Conservation (phyloP, 2,797 vertebrate species). For the Siniperca scherzeri region DNA sequence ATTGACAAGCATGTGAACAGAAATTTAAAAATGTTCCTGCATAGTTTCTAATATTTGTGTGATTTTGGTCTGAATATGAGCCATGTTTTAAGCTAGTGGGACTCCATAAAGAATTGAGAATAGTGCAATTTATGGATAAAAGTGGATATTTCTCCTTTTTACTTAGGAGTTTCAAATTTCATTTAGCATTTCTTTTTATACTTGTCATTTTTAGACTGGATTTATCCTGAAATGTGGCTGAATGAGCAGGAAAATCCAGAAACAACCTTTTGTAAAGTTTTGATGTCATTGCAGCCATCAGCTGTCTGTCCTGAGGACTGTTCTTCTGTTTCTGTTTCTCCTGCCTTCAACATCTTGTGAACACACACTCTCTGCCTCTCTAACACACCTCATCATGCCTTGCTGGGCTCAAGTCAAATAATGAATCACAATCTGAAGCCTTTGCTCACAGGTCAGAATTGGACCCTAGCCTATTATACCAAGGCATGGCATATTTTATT, state of each 20-base stretch:
- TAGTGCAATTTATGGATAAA: neutral
- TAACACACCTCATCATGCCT: too few relatives aligned
- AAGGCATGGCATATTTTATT: constrained; percentile 16
- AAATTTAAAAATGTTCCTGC: neutral
- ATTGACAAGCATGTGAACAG: neutral
- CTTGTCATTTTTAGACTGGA: neutral
- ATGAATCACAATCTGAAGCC: constrained; percentile 17
- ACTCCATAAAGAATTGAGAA: neutral
- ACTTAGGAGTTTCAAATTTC: neutral
- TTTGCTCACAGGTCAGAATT: constrained; percentile 25
- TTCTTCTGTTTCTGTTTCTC: constrained; percentile 10
- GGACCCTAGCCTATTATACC: neutral
- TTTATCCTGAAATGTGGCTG: neutral
- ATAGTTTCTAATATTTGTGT: neutral
- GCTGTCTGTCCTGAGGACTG: neutral
- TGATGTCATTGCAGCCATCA: neutral
- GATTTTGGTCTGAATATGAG: neutral
- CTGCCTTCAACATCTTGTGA: neutral
- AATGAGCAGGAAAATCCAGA: neutral
- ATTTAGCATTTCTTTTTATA: neutral
- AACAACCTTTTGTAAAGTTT: neutral
- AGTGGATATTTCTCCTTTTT: neutral
- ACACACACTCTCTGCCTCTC: neutral
- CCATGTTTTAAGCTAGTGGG: neutral
- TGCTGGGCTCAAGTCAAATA: neutral